A percentile compares a stretch with the other conserved stretches of the same genome.
Conservation (phyloP, 1,140 invertebrate species). For the Drosophila biarmipes region DNA sequence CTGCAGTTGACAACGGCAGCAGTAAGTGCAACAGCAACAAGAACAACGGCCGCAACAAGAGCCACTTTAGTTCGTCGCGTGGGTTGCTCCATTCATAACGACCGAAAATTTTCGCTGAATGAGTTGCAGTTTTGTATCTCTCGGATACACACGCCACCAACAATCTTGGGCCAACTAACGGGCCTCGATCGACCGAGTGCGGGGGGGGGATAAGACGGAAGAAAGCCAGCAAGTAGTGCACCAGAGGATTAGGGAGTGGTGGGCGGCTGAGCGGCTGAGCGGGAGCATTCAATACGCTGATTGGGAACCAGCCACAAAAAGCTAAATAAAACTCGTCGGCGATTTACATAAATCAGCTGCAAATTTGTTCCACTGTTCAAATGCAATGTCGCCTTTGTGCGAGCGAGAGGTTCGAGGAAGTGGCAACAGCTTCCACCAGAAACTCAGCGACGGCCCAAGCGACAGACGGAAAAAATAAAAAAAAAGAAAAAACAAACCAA, state of each 20-base stretch:
- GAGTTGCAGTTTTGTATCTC: constrained; percentile 74
- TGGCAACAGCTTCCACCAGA: constrained; percentile 70
- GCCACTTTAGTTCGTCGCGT: constrained; percentile 56
- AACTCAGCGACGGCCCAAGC: constrained; percentile 17
- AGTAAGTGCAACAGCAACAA: constrained; percentile 15
- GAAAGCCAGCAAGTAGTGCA: constrained; percentile 38
- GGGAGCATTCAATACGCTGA: constrained; percentile 58
- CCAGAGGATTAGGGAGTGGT: constrained; percentile 45
- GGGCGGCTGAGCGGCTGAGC: constrained; percentile 29
- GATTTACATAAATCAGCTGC: constrained; percentile 82
- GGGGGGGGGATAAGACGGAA: constrained; percentile 1
- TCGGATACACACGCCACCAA: constrained; percentile 44
- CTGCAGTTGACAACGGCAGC: constrained; percentile 35
- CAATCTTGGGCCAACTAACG: constrained; percentile 63
- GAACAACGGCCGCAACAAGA: constrained; percentile 27
- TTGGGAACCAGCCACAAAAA: constrained; percentile 56
- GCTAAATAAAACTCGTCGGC: constrained; percentile 60
- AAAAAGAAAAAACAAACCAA: background rate
- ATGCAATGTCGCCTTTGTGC: constrained; percentile 68
- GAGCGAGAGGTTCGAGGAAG: constrained; percentile 78
- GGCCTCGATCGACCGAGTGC: constrained; percentile 29
- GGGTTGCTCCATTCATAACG: constrained; percentile 79
- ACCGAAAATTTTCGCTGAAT: constrained; percentile 67
- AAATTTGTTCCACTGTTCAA: constrained; percentile 82
- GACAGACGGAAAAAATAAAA: constrained; percentile 8